Percentiles rank a stretch among this genome's conserved stretches.
phyloP scores from a whole-genome alignment of 1,140 invertebrate genomes.

The Drosophila prosaltans region DNA sequence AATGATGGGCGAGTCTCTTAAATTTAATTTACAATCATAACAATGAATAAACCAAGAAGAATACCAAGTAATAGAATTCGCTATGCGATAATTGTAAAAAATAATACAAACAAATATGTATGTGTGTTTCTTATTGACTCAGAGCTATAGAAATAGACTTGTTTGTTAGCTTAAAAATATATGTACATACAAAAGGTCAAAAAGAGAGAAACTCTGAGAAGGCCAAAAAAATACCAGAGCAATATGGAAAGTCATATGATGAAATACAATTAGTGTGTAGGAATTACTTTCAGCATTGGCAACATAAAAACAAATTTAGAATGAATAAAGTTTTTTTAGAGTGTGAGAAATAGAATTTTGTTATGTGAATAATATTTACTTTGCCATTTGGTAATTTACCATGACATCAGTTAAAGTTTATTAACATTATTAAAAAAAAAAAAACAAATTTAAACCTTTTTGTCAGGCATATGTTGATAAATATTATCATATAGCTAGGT shows the following conservation, averaged over 20 bases:
- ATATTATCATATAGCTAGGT: background rate
- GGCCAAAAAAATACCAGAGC: background rate
- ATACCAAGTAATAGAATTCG: background rate
- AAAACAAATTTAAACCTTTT: background rate
- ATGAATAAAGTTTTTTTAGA: no score
- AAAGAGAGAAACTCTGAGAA: no score
- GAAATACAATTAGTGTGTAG: no score
- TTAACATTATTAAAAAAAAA: no score
- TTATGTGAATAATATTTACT: no score
- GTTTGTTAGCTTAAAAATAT: background rate
- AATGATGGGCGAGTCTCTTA: constrained; percentile 31
- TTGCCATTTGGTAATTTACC: background rate
- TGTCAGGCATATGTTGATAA: background rate
- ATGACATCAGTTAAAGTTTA: background rate
- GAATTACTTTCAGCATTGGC: no score
- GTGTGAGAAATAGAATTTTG: no score
- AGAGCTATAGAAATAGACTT: background rate
- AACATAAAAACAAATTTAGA: no score
- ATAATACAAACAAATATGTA: background rate
- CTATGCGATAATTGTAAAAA: background rate
- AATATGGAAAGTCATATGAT: background rate
- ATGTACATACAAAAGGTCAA: background rate
- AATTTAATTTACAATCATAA: constrained; percentile 45
- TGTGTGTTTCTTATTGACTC: background rate
- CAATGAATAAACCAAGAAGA: constrained; percentile 4